A percentile compares a stretch with the other conserved stretches of the same genome.
These are phyloP conservation scores for Haliclona indistincta DNA, from an alignment of 37 sponge, comb jelly and placozoan genomes.

Conservation along the genomic window DNA sequence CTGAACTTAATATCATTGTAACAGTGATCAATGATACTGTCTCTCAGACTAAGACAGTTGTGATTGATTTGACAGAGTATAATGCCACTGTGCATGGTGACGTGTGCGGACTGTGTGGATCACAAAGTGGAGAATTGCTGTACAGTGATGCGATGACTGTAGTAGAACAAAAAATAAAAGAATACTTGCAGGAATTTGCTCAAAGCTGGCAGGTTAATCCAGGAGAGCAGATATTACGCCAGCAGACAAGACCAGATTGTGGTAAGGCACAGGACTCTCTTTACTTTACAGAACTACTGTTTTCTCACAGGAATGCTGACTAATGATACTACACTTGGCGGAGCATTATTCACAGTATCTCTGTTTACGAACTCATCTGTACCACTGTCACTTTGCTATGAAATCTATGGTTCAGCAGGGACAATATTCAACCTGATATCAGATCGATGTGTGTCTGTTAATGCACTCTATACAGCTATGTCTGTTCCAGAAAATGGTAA, in stretches of 20 bases:
- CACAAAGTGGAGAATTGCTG: constrained; percentile 8
- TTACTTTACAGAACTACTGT: too few species aligned
- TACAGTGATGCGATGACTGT: constrained; percentile 14
- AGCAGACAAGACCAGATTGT: constrained; percentile 50
- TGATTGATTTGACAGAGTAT: not conserved
- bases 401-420: constrained; percentile 4
- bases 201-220: constrained; percentile 36
- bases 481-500: constrained; percentile 7
- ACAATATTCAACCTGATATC: constrained; percentile 16
- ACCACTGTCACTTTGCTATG: constrained; percentile 15
- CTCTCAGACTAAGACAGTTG: too few species aligned
- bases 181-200: constrained; percentile 19
- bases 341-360: constrained; percentile 23
- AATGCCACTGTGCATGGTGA: constrained; percentile 1
- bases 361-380: not conserved
- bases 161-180: not conserved
- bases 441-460: constrained; percentile 14
- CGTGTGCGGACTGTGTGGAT: constrained; percentile 49
- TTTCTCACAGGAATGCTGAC: not conserved
- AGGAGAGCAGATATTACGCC: constrained; percentile 30
- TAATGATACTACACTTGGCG: constrained; percentile 40
- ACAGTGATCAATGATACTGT: not conserved
- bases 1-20: too few species aligned
- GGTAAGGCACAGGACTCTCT: too few species aligned
- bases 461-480: constrained; percentile 12